Percentiles rank a stretch among this genome's conserved stretches.
These are phyloP conservation scores for Cyrtorhinus lividipennis DNA, from an alignment of 1,140 invertebrate genomes.

Conservation along the genomic window DNA sequence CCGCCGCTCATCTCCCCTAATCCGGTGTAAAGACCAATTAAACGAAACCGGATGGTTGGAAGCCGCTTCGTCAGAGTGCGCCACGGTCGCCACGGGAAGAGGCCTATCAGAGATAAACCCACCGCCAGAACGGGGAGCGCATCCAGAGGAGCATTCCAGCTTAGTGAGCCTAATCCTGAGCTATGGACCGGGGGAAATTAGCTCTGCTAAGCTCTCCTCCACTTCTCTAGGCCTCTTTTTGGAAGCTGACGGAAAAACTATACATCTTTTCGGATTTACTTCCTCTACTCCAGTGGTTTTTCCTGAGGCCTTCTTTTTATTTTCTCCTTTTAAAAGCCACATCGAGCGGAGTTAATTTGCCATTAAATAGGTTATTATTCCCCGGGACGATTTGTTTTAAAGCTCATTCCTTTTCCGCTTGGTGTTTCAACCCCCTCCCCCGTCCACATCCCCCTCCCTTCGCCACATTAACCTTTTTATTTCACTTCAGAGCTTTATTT, in stretches of 20 bases:
- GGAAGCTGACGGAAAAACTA: neutral
- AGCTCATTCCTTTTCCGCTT: neutral
- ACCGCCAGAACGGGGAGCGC: neutral
- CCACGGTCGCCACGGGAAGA: too few species aligned
- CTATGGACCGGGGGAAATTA: conserved; percentile 3
- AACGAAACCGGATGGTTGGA: neutral
- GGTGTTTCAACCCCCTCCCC: neutral
- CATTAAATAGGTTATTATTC: conserved; percentile 9
- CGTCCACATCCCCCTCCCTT: too few species aligned
- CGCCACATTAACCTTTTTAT: too few species aligned
- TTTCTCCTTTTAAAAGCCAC: neutral
- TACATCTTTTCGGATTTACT: conserved; percentile 8
- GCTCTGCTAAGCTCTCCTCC: neutral
- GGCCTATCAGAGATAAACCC: too few species aligned
- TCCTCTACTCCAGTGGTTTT: neutral
- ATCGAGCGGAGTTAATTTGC: conserved; percentile 8
- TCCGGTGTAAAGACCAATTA: conserved; percentile 5
- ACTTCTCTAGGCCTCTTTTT: neutral
- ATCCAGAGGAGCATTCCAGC: neutral
- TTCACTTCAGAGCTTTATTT: neutral
- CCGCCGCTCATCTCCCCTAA: neutral
- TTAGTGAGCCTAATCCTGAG: neutral
- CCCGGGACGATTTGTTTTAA: neutral
- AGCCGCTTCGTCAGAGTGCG: too few species aligned
- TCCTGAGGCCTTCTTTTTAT: neutral